Percentiles rank a stretch among this genome's conserved stretches.
These are phyloP conservation scores for Listronotus oregonensis DNA, from an alignment of 1,140 invertebrate species.

Conservation along the genomic window DNA sequence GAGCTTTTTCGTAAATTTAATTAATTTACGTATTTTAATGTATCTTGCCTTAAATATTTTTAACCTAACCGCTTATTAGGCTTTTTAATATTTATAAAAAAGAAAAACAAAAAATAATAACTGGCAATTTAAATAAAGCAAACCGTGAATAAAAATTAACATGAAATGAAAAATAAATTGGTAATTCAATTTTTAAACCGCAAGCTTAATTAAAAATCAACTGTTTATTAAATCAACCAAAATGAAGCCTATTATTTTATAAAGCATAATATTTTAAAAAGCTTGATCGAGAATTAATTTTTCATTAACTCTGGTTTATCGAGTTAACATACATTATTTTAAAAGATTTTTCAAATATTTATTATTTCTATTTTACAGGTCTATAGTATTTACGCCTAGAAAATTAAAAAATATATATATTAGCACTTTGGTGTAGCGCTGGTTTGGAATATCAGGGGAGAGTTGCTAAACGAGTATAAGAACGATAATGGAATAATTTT, in stretches of 20 bases:
- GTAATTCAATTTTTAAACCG: conserved; percentile 22
- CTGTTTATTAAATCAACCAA: conserved; percentile 21
- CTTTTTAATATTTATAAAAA: too few relatives aligned
- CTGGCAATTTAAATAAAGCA: conserved; percentile 13
- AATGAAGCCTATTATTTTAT: conserved; percentile 13
- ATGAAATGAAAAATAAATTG: conserved; percentile 17
- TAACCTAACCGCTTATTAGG: too few relatives aligned
- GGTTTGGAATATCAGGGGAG: too few relatives aligned
- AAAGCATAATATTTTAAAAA: conserved; percentile 15
- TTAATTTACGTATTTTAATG: too few relatives aligned
- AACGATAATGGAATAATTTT: too few relatives aligned
- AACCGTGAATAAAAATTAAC: conserved; percentile 18
- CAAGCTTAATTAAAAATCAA: conserved; percentile 25
- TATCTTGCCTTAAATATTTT: too few relatives aligned
- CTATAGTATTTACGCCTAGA: too few relatives aligned
- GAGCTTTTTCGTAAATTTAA: too few relatives aligned
- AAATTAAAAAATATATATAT: too few relatives aligned
- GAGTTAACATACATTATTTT: conserved; percentile 17
- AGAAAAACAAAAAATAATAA: conserved; percentile 5
- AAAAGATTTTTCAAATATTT: neutral
- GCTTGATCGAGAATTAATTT: conserved; percentile 15
- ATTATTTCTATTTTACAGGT: too few relatives aligned
- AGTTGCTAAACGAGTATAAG: too few relatives aligned
- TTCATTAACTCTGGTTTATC: conserved; percentile 15
- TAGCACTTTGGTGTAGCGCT: too few relatives aligned